These are phyloP conservation scores for Mustela nigripes DNA, from an alignment of 2,113 vertebrate genomes.

Conservation along the genomic window DNA sequence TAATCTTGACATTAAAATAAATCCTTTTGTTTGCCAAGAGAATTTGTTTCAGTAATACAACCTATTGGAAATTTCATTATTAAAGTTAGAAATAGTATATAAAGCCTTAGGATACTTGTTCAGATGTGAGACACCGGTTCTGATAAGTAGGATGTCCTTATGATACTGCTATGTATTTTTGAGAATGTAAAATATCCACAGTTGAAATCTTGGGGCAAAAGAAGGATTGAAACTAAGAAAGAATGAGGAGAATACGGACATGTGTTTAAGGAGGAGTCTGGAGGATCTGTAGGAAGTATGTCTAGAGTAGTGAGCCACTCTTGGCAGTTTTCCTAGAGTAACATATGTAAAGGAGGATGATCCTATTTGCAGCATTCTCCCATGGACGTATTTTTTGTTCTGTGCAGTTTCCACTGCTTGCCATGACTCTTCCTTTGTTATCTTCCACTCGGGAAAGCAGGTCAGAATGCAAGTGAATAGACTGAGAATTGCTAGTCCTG, in stretches of 20 bases:
- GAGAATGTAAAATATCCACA: slow-evolving; percentile 51
- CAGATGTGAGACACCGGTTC: background rate
- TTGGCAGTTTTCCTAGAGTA: slow-evolving; percentile 79
- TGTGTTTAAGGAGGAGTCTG: slow-evolving; percentile 61
- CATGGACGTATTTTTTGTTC: slow-evolving; percentile 54
- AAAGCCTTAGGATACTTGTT: slow-evolving; percentile 29
- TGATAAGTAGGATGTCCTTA: slow-evolving; percentile 30
- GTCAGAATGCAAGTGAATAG: slow-evolving; percentile 48
- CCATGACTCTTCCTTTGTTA: slow-evolving; percentile 63
- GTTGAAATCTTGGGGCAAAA: slow-evolving; percentile 61
- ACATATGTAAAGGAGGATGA: slow-evolving; percentile 77
- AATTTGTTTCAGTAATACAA: slow-evolving; percentile 45
- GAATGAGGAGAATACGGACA: slow-evolving; percentile 47
- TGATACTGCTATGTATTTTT: slow-evolving; percentile 56
- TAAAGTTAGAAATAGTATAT: slow-evolving; percentile 47
- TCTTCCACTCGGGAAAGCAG: slow-evolving; percentile 60
- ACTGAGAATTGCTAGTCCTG: slow-evolving; percentile 30
- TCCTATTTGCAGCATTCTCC: slow-evolving; percentile 67
- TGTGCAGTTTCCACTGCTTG: slow-evolving; percentile 45
- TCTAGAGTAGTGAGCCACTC: slow-evolving; percentile 66
- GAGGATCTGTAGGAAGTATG: slow-evolving; percentile 67
- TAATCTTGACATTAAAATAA: slow-evolving; percentile 37
- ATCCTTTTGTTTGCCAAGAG: slow-evolving; percentile 62
- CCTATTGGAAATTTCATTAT: slow-evolving; percentile 27
- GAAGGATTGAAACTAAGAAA: slow-evolving; percentile 43